Percentiles rank a stretch among this genome's conserved stretches.
These are phyloP conservation scores for Aricia artaxerxes DNA, from an alignment of 2,888 invertebrate genomes.

Conservation along the genomic window DNA sequence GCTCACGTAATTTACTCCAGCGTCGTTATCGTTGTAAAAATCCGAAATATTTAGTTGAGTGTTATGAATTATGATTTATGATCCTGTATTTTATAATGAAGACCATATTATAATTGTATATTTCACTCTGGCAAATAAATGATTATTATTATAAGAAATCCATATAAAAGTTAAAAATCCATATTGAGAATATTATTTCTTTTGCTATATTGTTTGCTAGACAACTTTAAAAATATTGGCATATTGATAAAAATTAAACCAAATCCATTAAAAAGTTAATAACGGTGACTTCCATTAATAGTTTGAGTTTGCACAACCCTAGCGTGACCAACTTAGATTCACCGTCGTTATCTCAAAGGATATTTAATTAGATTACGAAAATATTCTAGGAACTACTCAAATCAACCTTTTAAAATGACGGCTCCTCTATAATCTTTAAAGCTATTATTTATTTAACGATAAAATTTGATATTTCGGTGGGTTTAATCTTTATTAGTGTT, in stretches of 20 bases:
- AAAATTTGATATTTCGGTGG: constrained; percentile 2
- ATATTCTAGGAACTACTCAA: constrained; percentile 49
- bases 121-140: no score
- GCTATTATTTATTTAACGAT: constrained; percentile 12
- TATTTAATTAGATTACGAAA: constrained; percentile 55
- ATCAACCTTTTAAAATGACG: constrained; percentile 32
- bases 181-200: no score
- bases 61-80: no score
- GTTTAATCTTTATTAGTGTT: constrained; percentile 20
- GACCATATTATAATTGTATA: no score
- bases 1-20: background rate
- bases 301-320: constrained; percentile 30
- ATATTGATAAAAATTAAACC: no score
- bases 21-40: background rate
- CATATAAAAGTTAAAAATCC: no score
- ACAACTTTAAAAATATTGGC: no score
- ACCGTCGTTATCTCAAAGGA: constrained; percentile 50
- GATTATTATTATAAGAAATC: no score
- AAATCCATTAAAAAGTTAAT: no score
- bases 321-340: constrained; percentile 40
- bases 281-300: background rate
- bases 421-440: constrained; percentile 33
- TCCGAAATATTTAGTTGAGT: background rate
- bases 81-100: no score
- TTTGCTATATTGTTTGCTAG: no score